phyloP scores from a whole-genome alignment of 2,113 vertebrate species.

The Zosterops japonicus region DNA sequence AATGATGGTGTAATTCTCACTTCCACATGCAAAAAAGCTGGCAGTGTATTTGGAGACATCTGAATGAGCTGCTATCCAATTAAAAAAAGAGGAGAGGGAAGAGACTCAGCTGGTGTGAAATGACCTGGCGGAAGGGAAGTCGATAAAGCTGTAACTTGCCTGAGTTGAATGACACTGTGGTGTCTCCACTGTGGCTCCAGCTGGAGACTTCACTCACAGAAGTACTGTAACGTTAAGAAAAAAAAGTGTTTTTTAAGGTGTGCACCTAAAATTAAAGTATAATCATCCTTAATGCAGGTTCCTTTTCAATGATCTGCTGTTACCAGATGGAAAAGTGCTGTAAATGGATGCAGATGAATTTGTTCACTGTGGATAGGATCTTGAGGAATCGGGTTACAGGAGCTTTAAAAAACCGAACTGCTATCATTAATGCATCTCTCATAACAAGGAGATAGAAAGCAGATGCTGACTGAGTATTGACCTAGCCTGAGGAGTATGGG shows the following conservation, averaged over 20 bases:
- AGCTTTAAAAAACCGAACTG: background rate
- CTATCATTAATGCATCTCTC: background rate
- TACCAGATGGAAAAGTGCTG: background rate
- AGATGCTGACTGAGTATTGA: conserved; percentile 15
- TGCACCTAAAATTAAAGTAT: background rate
- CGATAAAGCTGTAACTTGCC: background rate
- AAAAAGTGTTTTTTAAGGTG: background rate
- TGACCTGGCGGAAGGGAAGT: background rate
- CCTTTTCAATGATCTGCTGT: background rate
- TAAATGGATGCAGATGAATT: background rate
- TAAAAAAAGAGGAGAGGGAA: background rate
- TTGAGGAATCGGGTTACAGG: background rate
- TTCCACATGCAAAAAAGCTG: conserved; percentile 32
- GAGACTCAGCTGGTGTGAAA: conserved; percentile 34
- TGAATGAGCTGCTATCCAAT: conserved; percentile 4
- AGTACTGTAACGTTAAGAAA: background rate
- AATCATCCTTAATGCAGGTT: background rate
- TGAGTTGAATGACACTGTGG: background rate
- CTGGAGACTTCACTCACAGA: background rate
- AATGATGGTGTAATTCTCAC: background rate
- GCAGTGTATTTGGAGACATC: background rate
- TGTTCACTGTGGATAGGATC: background rate
- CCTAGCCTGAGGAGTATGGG: background rate
- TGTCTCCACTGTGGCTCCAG: background rate
- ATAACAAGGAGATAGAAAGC: background rate